Evolutionary conservation across 2,113 vertebrate species (phyloP), one percentile per base, ranked within the genome.

Genomic region (Oncorhynchus mykiss): DNA sequence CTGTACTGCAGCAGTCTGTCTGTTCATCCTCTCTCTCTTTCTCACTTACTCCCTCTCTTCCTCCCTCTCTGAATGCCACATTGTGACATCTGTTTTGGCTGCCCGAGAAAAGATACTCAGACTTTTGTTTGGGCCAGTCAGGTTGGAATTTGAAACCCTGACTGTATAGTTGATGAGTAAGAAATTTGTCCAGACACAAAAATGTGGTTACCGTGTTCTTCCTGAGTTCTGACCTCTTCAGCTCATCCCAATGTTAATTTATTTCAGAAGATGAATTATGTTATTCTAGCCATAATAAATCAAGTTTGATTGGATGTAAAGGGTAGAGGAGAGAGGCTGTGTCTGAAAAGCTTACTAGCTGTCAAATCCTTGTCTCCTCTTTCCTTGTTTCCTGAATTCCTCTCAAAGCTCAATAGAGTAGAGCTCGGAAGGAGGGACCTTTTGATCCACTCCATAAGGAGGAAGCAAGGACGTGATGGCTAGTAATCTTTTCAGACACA

Each of bases 1-100:
- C 79, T 81, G 83, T 81, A 78, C 85, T 87, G 80, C 85, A 75
- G 73, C 81, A 78, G 77, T 88, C 39, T 84, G 82, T 87, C 81
- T 87, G 84, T 70, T 71, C 76, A 72, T 59, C 78, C 73, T 70
- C 79, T 71, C 74, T 77, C 73, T 65, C 75, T 75, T 11, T 45
- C 9, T 45, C 9, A 11, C 39, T 45, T 2, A 45, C 39, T 11
- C 39, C 39, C 39, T 45, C 39, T 45, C 39, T 45, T 9, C 39
- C 9, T 45, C 39, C 39, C 84, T 74, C 48, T 70, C 78, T 82
- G 70, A 82, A 82, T 80, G 75, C 70, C 71, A 87, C 79, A 87
- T 79, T 88, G 77, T 84, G 73, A 83, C 82, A 67, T 87, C 82
- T 88, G 83, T 86, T 83, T 86, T 39, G 20, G 72, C 60, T 66